Evolutionary conservation across 2,888 invertebrate genomes (phyloP).

Genomic region (Hemistola chrysoprasaria): DNA sequence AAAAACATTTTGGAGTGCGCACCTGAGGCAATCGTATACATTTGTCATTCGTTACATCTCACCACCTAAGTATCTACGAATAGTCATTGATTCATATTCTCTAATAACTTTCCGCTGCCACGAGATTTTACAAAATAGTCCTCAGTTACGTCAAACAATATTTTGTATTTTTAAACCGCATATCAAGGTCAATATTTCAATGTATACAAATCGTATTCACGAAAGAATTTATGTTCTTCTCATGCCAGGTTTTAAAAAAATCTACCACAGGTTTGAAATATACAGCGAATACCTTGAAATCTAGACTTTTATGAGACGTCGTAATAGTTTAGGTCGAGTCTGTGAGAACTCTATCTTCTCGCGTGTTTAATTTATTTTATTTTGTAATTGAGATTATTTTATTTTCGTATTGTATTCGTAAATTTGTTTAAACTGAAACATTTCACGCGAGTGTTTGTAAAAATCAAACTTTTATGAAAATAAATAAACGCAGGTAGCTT

Average conservation of each 20-base stretch:
- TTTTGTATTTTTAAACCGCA: conserved; percentile 50
- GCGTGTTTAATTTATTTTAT: conserved; percentile 11
- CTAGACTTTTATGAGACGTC: conserved; percentile 19
- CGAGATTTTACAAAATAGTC: conserved; percentile 59
- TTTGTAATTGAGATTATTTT: conserved; percentile 8
- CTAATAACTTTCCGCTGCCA: conserved; percentile 41
- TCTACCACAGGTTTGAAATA: conserved; percentile 21
- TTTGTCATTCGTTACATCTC: conserved; percentile 60
- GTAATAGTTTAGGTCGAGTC: conserved; percentile 15
- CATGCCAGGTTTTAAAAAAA: conserved; percentile 32
- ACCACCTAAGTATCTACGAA: conserved; percentile 54
- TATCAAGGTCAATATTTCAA: conserved; percentile 40
- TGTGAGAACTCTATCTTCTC: conserved; percentile 8
- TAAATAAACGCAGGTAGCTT: not conserved
- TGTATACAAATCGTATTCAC: conserved; percentile 27
- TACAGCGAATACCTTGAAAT: conserved; percentile 12
- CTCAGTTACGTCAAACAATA: conserved; percentile 63
- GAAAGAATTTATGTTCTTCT: conserved; percentile 31
- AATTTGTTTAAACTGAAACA: conserved; percentile 7
- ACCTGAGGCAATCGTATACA: conserved; percentile 50
- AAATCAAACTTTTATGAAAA: conserved; percentile 5
- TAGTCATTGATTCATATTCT: conserved; percentile 70
- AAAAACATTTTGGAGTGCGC: conserved; percentile 26
- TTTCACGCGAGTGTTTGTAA: not conserved
- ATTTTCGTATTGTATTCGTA: conserved; percentile 14